Conservation (phyloP, 2,113 vertebrate genomes). For the Odontesthes bonariensis region DNA sequence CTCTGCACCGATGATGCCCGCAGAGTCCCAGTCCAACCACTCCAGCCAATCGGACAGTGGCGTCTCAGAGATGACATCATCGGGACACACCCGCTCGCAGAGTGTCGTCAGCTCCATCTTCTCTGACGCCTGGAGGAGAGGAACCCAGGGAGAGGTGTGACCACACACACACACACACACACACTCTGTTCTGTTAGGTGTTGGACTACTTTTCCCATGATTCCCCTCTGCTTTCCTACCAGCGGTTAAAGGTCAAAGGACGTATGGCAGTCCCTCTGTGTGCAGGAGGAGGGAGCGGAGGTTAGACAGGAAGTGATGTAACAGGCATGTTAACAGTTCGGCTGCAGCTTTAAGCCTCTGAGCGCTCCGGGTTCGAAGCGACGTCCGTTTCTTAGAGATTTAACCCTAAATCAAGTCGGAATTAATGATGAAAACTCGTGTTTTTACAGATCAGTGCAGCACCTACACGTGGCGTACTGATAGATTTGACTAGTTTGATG, state of each 20-base stretch:
- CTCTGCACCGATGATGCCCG: too few species aligned
- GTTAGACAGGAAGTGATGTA: conserved; percentile 84
- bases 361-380: too few species aligned
- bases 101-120: conserved; percentile 98
- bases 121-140: conserved; percentile 97
- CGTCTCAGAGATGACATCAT: conserved; percentile 92
- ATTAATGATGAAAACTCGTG: too few species aligned
- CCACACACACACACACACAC: background rate
- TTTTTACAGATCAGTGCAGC: too few species aligned
- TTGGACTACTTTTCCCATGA: conserved; percentile 49
- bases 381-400: too few species aligned
- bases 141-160: conserved; percentile 94
- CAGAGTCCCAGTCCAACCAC: conserved; percentile 97
- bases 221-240: conserved; percentile 82
- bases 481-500: too few species aligned
- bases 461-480: too few species aligned
- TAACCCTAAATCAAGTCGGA: too few species aligned
- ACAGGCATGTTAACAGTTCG: conserved; percentile 47
- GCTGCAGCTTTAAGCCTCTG: conserved; percentile 33
- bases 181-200: background rate
- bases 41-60: conserved; percentile 97
- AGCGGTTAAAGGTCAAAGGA: conserved; percentile 88
- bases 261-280: conserved; percentile 84
- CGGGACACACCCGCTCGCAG: conserved; percentile 92
- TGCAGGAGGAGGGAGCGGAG: conserved; percentile 88